Conservation (phyloP, 2,888 invertebrate species). For the Idaea straminata region DNA sequence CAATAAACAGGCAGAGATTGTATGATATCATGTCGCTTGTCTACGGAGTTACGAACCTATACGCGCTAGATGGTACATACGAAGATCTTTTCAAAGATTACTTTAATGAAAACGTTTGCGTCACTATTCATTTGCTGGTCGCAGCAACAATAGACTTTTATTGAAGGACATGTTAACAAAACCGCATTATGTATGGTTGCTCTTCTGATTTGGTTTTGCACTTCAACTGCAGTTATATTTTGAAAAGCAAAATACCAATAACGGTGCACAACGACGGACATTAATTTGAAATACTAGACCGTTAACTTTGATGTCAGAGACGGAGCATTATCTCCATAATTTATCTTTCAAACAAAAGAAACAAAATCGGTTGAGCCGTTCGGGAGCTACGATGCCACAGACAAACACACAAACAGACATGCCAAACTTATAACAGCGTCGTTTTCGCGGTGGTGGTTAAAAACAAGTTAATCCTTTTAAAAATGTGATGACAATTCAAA, state of each 20-base stretch:
- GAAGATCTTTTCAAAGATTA: slow-evolving; percentile 21
- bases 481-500: too few species aligned
- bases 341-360: too few species aligned
- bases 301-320: not conserved
- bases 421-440: too few species aligned
- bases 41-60: slow-evolving; percentile 16
- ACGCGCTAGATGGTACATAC: slow-evolving; percentile 22
- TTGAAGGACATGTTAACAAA: slow-evolving; percentile 16
- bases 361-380: too few species aligned
- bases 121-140: slow-evolving; percentile 28
- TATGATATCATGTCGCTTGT: slow-evolving; percentile 38
- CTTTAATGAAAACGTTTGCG: slow-evolving; percentile 31
- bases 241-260: not conserved
- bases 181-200: slow-evolving; percentile 6
- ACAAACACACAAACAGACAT: too few species aligned
- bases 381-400: too few species aligned
- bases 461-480: too few species aligned
- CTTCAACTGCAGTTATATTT: not conserved
- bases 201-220: not conserved
- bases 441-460: too few species aligned
- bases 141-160: slow-evolving; percentile 28
- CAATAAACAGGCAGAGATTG: slow-evolving; percentile 35
- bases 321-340: not conserved
- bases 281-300: not conserved
- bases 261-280: not conserved